These are phyloP conservation scores for Numenius phaeopus DNA, from an alignment of 2,797 vertebrate genomes.

Conservation along the genomic window DNA sequence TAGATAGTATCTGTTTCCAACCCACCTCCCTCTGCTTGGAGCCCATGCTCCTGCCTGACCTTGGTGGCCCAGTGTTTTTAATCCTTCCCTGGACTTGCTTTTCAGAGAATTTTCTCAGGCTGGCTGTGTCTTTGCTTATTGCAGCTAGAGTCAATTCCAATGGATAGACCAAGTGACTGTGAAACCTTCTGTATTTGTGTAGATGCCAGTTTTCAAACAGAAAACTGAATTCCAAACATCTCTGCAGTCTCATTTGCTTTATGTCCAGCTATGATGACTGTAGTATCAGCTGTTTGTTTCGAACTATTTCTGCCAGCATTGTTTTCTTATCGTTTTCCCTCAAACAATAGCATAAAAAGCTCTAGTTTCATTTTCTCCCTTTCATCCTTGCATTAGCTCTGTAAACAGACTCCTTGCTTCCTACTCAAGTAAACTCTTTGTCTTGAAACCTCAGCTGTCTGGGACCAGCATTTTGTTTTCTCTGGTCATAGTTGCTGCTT, in stretches of 20 bases:
- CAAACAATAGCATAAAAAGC: constrained; percentile 16
- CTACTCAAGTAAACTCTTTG: not conserved
- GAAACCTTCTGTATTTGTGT: not conserved
- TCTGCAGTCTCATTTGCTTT: not conserved
- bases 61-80: not conserved
- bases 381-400: constrained; percentile 45
- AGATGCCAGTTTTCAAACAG: not conserved
- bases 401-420: constrained; percentile 27
- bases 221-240: not conserved
- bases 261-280: not conserved
- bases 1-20: not conserved
- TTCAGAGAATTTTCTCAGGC: not conserved
- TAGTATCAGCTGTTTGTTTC: not conserved
- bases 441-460: constrained; percentile 16
- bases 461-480: constrained; percentile 24
- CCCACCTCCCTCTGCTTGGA: not conserved
- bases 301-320: not conserved
- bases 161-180: not conserved
- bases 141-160: not conserved
- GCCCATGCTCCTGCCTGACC: not conserved
- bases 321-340: constrained; percentile 10
- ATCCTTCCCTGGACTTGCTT: not conserved
- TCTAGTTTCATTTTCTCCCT: constrained; percentile 39
- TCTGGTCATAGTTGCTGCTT: not conserved
- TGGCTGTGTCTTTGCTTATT: not conserved